Conservation (phyloP, 1,140 invertebrate genomes). For the Bombus superbus region DNA sequence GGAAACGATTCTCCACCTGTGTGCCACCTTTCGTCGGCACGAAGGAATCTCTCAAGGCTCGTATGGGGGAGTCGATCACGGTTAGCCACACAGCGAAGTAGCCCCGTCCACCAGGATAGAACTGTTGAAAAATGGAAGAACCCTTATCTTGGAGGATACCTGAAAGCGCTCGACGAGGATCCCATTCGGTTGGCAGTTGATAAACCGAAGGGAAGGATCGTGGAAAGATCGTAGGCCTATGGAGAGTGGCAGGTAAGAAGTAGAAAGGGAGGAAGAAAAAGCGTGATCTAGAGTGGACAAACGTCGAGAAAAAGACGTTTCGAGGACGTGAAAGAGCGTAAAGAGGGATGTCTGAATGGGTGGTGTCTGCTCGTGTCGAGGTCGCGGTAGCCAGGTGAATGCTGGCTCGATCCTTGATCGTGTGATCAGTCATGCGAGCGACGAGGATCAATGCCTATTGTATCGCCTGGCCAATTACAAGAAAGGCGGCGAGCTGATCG, state of each 20-base stretch:
- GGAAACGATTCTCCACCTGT: slow-evolving; percentile 52
- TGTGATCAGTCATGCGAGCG: slow-evolving; percentile 92
- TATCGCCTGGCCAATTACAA: slow-evolving; percentile 95
- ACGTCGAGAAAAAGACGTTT: not conserved
- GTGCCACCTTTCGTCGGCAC: slow-evolving; percentile 39
- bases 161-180: slow-evolving; percentile 24
- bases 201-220: not conserved
- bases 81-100: slow-evolving; percentile 50
- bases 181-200: slow-evolving; percentile 37
- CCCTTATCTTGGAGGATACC: slow-evolving; percentile 41
- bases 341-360: slow-evolving; percentile 79
- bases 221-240: too few relatives aligned
- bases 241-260: not conserved
- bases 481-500: slow-evolving; percentile 92
- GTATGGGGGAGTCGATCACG: slow-evolving; percentile 47
- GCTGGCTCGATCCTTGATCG: slow-evolving; percentile 92
- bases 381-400: slow-evolving; percentile 79
- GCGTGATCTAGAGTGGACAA: not conserved
- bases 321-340: not conserved
- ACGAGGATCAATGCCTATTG: slow-evolving; percentile 92
- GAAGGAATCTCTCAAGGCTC: slow-evolving; percentile 41
- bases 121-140: slow-evolving; percentile 50
- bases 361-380: slow-evolving; percentile 78
- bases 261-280: not conserved
- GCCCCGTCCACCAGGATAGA: slow-evolving; percentile 19